Base-by-base conservation (phyloP, 1,140 invertebrate species). In the Idris sp. region DNA sequence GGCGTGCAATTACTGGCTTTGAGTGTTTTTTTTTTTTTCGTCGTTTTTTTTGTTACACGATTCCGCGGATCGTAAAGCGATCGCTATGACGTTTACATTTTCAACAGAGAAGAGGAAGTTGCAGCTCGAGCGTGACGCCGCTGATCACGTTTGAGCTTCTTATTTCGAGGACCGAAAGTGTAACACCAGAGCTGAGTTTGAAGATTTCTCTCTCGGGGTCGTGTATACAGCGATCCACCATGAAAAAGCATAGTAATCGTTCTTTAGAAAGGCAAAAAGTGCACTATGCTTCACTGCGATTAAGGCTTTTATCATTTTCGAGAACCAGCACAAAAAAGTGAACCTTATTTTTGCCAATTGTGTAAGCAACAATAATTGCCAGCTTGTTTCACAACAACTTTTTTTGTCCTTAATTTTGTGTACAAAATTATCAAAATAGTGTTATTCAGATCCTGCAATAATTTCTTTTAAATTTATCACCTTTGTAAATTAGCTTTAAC, bases 91-190 rank as follows among this genome's bases (percentile, higher is more conserved):
- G 44, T 40, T 41, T 28, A 28, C 15, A 62, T 64, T 56, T 64
- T 58, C 68, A 58, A 58, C 41, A 51, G 58, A 58, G 64, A 72
- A 33, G 35, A 41, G 61, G 35, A 41, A 28, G 11, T 48, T 9
- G 48, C 9, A 61, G 67, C 49, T 71, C 48, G 48, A 72, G 68
- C 68, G 49, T 72, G 58, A 72, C 68, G 40, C 18, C 4, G 49
- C 56, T 41, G 67, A 71, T 62, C 67, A 62, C 58, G 68, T 56
- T 43, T 35, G 49, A 38, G 58, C 68, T 72, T 71, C 68, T 72
- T 72, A n/a, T n/a, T 72, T 72, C 68, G 58, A 49, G 41, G 49
- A 19, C 58, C 68, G 41, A 71, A 69, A 69, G 65, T 68, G 46
- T 61, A 54, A 59, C 54, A 26, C 53, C 40, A 36, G 22, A 35